phyloP scores from a whole-genome alignment of 2,888 invertebrate species.

The Cosmorhoe ocellata region DNA sequence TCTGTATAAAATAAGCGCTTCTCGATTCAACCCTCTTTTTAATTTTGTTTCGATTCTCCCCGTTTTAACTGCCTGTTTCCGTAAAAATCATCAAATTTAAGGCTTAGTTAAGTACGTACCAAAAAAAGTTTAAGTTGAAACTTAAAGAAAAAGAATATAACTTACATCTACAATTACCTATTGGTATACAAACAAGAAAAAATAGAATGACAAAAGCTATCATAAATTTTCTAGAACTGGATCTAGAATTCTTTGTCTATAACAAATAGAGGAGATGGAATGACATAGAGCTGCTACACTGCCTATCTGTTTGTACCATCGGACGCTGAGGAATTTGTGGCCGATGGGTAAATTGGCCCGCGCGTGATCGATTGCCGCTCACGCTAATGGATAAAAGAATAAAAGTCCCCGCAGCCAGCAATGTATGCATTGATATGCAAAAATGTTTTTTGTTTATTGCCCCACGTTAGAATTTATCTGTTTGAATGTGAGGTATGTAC shows the following conservation, averaged over 20 bases:
- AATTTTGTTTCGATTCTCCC: too few species aligned
- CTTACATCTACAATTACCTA: too few species aligned
- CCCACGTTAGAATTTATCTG: conserved; percentile 29
- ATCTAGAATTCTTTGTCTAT: too few species aligned
- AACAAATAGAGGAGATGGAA: conserved; percentile 15
- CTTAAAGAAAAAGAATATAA: too few species aligned
- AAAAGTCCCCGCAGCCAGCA: conserved; percentile 42
- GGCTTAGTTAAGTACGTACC: too few species aligned
- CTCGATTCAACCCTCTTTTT: too few species aligned
- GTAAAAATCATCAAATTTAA: background rate
- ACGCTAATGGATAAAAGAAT: conserved; percentile 62
- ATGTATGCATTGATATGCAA: conserved; percentile 61
- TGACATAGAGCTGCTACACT: conserved; percentile 41
- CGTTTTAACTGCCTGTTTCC: background rate
- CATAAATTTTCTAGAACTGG: too few species aligned
- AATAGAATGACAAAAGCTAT: too few species aligned
- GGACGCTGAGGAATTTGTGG: conserved; percentile 76
- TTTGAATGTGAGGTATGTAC: conserved; percentile 7
- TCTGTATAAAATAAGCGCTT: too few species aligned
- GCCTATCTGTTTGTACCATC: conserved; percentile 61
- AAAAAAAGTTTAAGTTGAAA: too few species aligned
- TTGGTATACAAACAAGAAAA: too few species aligned
- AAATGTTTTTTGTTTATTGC: conserved; percentile 44
- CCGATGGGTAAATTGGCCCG: conserved; percentile 77
- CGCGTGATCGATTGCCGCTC: conserved; percentile 67